A percentile compares a stretch with the other conserved stretches of the same genome.
Evolutionary conservation across 2,113 vertebrate genomes (phyloP).

Genomic region (Dascyllus trimaculatus): DNA sequence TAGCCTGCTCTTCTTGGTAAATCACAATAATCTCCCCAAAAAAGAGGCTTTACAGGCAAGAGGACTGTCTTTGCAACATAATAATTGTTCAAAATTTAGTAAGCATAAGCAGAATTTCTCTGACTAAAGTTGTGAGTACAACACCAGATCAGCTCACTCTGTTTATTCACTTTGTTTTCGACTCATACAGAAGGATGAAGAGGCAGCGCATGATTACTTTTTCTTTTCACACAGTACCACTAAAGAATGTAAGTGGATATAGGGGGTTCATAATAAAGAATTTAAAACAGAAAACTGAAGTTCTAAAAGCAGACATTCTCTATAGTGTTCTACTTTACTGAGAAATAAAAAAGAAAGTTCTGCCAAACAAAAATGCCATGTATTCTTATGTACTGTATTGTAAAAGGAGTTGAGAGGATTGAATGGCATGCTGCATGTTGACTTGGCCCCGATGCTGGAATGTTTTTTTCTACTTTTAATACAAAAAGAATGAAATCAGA

Average conservation of each 20-base stretch:
- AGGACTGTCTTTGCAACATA: no score
- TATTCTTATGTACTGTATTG: not conserved
- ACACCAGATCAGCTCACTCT: no score
- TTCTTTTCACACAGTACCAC: not conserved
- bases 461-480: slow-evolving; percentile 6
- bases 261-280: not conserved
- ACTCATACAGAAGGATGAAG: not conserved
- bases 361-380: slow-evolving; percentile 1
- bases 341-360: not conserved
- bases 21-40: no score
- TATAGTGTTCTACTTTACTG: not conserved
- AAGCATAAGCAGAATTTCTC: no score
- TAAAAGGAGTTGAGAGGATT: not conserved
- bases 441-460: not conserved
- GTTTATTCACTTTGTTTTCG: not conserved
- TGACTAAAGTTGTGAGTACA: no score
- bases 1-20: no score
- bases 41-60: no score
- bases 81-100: no score
- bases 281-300: not conserved
- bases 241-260: not conserved
- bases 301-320: not conserved
- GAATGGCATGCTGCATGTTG: slow-evolving; percentile 10
- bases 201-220: not conserved
- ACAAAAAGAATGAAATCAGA: not conserved